Percentiles rank a stretch among this genome's conserved stretches.
Evolutionary conservation across 2,888 invertebrate genomes (phyloP).

Genomic region (Exephanes ischioxanthus): DNA sequence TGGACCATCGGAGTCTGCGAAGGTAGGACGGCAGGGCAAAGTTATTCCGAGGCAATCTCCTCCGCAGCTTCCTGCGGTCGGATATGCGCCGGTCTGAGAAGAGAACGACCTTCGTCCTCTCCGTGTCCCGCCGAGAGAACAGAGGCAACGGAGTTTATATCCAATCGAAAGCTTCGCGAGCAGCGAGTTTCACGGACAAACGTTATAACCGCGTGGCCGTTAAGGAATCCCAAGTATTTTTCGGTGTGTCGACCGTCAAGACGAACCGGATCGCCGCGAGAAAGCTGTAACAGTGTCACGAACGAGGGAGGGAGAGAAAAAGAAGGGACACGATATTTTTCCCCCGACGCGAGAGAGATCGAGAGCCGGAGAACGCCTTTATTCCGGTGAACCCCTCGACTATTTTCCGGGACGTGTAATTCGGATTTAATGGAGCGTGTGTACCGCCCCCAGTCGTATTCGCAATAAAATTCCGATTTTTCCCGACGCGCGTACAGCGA

Average conservation of each 20-base stretch:
- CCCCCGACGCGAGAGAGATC: slow-evolving; percentile 3
- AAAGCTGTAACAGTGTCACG: background rate
- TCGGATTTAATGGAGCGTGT: slow-evolving; percentile 72
- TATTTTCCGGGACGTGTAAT: slow-evolving; percentile 66
- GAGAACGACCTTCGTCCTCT: slow-evolving; percentile 39
- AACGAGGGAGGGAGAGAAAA: background rate
- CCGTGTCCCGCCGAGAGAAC: background rate
- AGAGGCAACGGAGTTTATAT: slow-evolving; percentile 20
- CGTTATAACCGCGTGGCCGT: background rate
- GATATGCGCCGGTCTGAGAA: slow-evolving; percentile 67
- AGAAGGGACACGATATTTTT: slow-evolving; percentile 13
- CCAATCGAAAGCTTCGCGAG: background rate
- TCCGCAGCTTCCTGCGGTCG: slow-evolving; percentile 77
- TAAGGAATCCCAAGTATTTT: slow-evolving; percentile 1
- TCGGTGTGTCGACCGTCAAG: background rate
- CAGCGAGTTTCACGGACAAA: slow-evolving; percentile 9
- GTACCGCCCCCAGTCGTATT: slow-evolving; percentile 48
- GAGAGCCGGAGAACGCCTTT: slow-evolving; percentile 34
- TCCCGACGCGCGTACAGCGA: slow-evolving; percentile 47
- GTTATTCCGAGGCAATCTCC: slow-evolving; percentile 80
- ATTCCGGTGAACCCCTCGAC: slow-evolving; percentile 34
- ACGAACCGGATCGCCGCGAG: background rate
- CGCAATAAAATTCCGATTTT: slow-evolving; percentile 72
- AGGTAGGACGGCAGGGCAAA: slow-evolving; percentile 76
- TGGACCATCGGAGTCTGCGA: slow-evolving; percentile 46